Base-by-base conservation (phyloP, 2,888 invertebrate genomes). In the Volucella zonaria region DNA sequence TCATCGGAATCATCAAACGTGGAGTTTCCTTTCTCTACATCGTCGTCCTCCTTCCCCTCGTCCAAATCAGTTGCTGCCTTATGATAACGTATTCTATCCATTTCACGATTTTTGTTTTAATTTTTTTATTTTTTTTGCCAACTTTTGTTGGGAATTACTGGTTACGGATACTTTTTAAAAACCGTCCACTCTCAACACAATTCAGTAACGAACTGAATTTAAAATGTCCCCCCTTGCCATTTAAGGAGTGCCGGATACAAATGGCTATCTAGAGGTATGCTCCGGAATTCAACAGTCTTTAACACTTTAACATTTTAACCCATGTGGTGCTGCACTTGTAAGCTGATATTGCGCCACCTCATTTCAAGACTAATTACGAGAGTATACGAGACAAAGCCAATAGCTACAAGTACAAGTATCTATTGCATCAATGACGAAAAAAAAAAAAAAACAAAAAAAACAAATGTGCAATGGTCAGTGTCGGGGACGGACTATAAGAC, bases 1-100 rank as follows among this genome's bases (percentile, higher is more conserved):
- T 31, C 31, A 6, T 31, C 82, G 89, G 79, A 23, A 87, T 81
- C 79, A 88, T 88, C 64, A 78, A 87, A 67, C 89, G 90, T 10
- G 87, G 64, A 1, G 45, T 90, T 89, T 38, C 31, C 31, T 31
- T 31, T 31, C 6, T 31, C 6, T 6, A 31, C 31, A 0, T 31
- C 31, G 4, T 89, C 67, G 11, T 87, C 87, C 2, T 88, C 89
- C 8, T 75, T 70, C 3, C 45, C 82, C 43, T 14, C 78, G 1
- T 67, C 45, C 3, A 31, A 11, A 38, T 49, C 61, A 8, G 31
- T 31, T 31, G 31, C 31, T 31, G 58, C 62, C 14, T 51, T 40
- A 6, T 62, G 64, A 59, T 76, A 82, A 18, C 54, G 76, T 3
- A 40, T 42, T 54, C n/a, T 66, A 11, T 64, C 59, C 81, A 82